Base-by-base conservation (phyloP, 2,113 vertebrate species). In the Corythaeola cristata region DNA sequence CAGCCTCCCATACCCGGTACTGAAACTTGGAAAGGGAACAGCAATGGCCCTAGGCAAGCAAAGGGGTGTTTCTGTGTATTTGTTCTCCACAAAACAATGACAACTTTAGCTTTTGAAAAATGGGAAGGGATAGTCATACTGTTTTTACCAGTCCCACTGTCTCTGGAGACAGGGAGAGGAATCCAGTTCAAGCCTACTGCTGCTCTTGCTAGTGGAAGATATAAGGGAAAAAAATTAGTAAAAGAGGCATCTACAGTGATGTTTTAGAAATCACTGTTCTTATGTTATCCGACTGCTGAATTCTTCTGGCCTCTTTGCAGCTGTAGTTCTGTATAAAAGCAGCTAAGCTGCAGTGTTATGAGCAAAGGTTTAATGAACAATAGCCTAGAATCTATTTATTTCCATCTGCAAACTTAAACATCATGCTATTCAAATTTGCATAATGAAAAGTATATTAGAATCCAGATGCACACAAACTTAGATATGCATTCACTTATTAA, bases 241-340 rank as follows among this genome's bases (percentile, higher is more conserved):
- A 89, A 47, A 87, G 9, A 56, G 86, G 76, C 77, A 77, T 77
- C 82, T 12, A 74, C 39, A 59, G 58, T 33, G 79, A 64, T 75
- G 79, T 49, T 92, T 83, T 72, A 58, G 94, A 96, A 97, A 97
- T 97, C 94, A 96, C 91, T 85, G 81, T 94, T 85, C 92, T 96
- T 96, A 89, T 97, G 90, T 96, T 96, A 49, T 95, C 85, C 97
- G 98, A 98, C 97, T 96, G 96, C 97, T 77, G 92, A 93, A 96
- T 97, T 96, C 96, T 97, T 98, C 84, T 77, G 93, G 94, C 45
- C 37, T 90, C 84, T 71, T 80, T 69, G 72, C 97, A 98, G 98
- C 97, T 98, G 97, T 41, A 86, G 75, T 19, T 79, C 66, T 80
- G n/a, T 27, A 86, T 63, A 85, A 93, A 97, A 88, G 84, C 88